phyloP scores from a whole-genome alignment of 1,140 invertebrate genomes.

The Pinna nobilis region DNA sequence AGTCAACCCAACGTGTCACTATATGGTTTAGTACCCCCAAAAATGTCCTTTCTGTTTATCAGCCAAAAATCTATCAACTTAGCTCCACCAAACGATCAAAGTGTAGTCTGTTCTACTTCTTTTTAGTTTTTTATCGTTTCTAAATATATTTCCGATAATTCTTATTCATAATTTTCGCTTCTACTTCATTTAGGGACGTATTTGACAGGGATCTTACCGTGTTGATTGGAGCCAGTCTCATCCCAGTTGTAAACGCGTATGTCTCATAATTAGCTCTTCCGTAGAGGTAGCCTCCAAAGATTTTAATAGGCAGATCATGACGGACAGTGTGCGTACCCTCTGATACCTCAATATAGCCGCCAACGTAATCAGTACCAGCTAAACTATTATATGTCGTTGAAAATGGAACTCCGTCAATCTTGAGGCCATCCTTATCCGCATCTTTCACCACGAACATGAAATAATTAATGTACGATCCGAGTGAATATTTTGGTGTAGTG shows the following conservation, averaged over 20 bases:
- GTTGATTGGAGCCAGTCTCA: conserved; percentile 46
- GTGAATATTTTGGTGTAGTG: conserved; percentile 36
- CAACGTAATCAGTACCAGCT: conserved; percentile 35
- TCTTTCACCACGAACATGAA: conserved; percentile 41
- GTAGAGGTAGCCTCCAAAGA: conserved; percentile 51
- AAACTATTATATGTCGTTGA: conserved; percentile 31
- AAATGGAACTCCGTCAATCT: conserved; percentile 34
- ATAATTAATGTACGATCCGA: conserved; percentile 43
- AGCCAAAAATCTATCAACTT: too few species aligned
- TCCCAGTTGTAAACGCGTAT: conserved; percentile 52
- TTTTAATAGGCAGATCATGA: conserved; percentile 41
- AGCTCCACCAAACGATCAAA: not conserved
- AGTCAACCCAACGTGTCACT: too few species aligned
- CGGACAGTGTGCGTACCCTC: conserved; percentile 48
- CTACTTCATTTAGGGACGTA: not conserved
- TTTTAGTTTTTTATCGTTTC: too few species aligned
- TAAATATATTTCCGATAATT: too few species aligned
- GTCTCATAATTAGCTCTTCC: conserved; percentile 47
- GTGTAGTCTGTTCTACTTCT: too few species aligned
- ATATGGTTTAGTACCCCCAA: too few species aligned
- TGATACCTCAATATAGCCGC: conserved; percentile 27
- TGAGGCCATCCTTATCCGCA: conserved; percentile 32
- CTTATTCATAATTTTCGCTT: not conserved
- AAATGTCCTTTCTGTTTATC: too few species aligned
- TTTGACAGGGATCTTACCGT: conserved; percentile 21